phyloP scores from a whole-genome alignment of 2,113 vertebrate genomes.

The Paramormyrops kingsleyae region DNA sequence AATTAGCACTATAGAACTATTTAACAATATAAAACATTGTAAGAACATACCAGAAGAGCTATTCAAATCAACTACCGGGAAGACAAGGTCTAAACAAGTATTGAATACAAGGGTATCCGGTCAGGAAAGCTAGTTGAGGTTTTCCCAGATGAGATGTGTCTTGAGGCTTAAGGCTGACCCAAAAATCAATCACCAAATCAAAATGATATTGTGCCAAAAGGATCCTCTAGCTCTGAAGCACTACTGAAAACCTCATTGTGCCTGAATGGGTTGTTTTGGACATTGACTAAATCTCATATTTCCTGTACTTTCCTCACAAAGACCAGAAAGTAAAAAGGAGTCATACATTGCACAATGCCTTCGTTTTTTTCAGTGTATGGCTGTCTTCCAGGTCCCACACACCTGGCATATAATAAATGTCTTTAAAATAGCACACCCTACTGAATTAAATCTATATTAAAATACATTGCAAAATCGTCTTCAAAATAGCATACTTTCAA shows the following conservation, averaged over 20 bases:
- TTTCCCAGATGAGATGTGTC: background rate
- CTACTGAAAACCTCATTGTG: background rate
- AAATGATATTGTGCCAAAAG: background rate
- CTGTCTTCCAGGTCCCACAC: background rate
- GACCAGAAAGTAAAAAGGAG: background rate
- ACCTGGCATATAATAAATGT: background rate
- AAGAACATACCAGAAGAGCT: background rate
- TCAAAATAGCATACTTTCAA: background rate
- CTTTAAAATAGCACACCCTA: background rate
- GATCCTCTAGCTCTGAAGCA: background rate
- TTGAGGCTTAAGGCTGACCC: background rate
- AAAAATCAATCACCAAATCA: constrained; percentile 4
- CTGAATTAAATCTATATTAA: background rate
- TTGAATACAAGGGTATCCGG: background rate
- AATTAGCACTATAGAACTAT: background rate
- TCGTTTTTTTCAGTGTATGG: background rate
- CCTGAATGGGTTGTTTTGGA: constrained; percentile 5
- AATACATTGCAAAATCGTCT: background rate
- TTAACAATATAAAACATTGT: background rate
- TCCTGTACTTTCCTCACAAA: background rate
- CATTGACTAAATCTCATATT: constrained; percentile 1
- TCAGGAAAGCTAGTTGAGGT: background rate
- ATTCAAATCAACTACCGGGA: background rate
- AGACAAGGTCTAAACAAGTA: background rate
- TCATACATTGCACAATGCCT: background rate